phyloP scores from a whole-genome alignment of 2,113 vertebrate species.

The Capricornis sumatraensis region DNA sequence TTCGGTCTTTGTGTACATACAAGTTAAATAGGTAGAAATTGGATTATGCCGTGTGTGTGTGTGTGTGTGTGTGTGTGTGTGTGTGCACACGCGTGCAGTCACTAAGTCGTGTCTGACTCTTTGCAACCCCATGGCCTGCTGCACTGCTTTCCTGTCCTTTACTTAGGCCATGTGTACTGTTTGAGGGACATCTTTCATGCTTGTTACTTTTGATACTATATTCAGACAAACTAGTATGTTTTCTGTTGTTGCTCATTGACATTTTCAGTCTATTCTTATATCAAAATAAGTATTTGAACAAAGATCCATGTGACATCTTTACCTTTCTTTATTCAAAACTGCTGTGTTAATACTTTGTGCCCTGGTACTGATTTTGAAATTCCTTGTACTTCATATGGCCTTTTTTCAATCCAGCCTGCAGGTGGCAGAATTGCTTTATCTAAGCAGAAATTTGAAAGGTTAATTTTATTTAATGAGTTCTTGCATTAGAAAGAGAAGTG shows the following conservation, averaged over 20 bases:
- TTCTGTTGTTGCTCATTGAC: neutral
- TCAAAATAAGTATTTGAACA: neutral
- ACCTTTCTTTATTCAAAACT: neutral
- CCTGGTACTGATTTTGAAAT: neutral
- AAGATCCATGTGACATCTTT: neutral
- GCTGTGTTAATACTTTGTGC: neutral
- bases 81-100: rapidly evolving
- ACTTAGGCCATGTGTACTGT: neutral
- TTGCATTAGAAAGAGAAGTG: neutral
- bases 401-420: conserved; percentile 42
- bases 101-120: neutral
- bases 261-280: neutral
- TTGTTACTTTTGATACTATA: neutral
- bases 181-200: neutral
- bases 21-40: neutral
- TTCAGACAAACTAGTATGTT: neutral
- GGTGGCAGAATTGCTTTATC: conserved; percentile 63
- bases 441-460: neutral
- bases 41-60: neutral
- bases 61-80: neutral
- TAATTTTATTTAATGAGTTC: neutral
- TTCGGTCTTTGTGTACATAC: neutral
- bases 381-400: neutral
- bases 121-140: neutral
- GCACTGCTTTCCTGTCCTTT: neutral